Evolutionary conservation across 2,888 invertebrate genomes (phyloP).

Genomic region (Lasioglossum leucozonium): DNA sequence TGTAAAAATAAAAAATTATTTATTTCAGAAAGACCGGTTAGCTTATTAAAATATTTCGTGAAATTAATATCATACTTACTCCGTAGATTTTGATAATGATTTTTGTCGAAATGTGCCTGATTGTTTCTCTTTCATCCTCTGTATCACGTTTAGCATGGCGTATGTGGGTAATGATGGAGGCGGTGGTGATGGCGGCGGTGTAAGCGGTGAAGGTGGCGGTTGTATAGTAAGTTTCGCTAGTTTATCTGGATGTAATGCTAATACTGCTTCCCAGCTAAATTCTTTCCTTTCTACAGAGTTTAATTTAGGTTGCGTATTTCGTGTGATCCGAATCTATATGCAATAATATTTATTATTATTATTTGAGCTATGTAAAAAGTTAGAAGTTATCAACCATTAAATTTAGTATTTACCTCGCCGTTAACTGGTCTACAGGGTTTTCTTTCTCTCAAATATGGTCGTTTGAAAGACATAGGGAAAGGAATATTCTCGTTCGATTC

Average conservation of each 20-base stretch:
- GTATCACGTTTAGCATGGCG: conserved; percentile 89
- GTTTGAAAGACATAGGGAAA: conserved; percentile 71
- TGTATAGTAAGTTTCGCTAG: conserved; percentile 81
- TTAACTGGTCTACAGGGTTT: conserved; percentile 83
- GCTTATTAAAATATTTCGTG: background rate
- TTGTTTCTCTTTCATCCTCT: conserved; percentile 87
- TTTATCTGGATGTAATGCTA: conserved; percentile 85
- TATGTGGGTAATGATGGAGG: conserved; percentile 86
- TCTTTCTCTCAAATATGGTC: conserved; percentile 79
- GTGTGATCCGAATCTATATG: conserved; percentile 80
- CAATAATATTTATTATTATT: conserved; percentile 20
- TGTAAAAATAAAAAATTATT: background rate
- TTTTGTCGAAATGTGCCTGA: conserved; percentile 76
- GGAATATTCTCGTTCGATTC: conserved; percentile 81
- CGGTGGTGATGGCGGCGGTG: conserved; percentile 78
- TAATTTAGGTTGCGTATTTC: conserved; percentile 76
- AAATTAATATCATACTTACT: conserved; percentile 74
- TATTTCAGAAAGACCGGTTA: background rate
- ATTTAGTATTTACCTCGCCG: conserved; percentile 76
- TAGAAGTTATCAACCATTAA: background rate
- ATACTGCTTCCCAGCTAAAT: conserved; percentile 85
- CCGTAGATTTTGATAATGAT: conserved; percentile 71
- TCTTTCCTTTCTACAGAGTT: conserved; percentile 74
- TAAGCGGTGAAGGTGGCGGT: conserved; percentile 72
- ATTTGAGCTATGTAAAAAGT: background rate